These are phyloP conservation scores for Petrocephalus microphthalmus DNA, from an alignment of 2,113 vertebrate genomes.

Conservation along the genomic window DNA sequence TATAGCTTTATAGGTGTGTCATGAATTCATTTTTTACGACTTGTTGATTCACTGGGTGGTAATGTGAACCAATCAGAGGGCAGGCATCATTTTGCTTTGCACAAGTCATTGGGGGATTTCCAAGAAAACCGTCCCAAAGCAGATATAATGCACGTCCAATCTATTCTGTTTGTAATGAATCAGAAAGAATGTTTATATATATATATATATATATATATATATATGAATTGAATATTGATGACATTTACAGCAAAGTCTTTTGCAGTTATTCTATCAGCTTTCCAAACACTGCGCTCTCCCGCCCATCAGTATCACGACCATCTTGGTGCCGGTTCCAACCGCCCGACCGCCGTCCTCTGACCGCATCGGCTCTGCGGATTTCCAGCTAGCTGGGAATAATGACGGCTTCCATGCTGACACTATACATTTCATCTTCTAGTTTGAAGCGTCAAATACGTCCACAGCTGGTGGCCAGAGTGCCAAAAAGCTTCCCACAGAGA, in stretches of 20 bases:
- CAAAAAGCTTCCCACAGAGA: slow-evolving; percentile 86
- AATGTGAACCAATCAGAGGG: not conserved
- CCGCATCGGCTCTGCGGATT: slow-evolving; percentile 28
- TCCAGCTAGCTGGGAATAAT: slow-evolving; percentile 44
- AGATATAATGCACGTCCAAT: too few relatives aligned
- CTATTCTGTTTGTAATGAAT: too few relatives aligned
- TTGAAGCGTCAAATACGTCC: slow-evolving; percentile 84
- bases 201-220: not conserved
- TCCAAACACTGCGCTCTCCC: slow-evolving; percentile 19
- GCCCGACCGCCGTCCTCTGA: slow-evolving; percentile 29
- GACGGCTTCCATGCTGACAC: slow-evolving; percentile 54
- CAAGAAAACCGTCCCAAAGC: not conserved
- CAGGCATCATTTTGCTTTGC: not conserved
- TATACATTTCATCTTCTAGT: slow-evolving; percentile 75
- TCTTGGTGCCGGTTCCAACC: slow-evolving; percentile 6
- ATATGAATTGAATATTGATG: not conserved
- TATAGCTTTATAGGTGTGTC: not conserved
- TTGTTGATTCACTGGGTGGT: not conserved
- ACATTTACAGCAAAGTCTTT: not conserved
- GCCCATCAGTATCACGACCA: not conserved
- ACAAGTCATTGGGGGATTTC: not conserved
- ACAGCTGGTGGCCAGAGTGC: slow-evolving; percentile 77
- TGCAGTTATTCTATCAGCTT: not conserved
- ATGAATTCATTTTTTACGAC: not conserved
- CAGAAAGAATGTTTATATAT: too few relatives aligned